Base-by-base conservation (phyloP, 2,113 vertebrate genomes). In the Cyanistes caeruleus region DNA sequence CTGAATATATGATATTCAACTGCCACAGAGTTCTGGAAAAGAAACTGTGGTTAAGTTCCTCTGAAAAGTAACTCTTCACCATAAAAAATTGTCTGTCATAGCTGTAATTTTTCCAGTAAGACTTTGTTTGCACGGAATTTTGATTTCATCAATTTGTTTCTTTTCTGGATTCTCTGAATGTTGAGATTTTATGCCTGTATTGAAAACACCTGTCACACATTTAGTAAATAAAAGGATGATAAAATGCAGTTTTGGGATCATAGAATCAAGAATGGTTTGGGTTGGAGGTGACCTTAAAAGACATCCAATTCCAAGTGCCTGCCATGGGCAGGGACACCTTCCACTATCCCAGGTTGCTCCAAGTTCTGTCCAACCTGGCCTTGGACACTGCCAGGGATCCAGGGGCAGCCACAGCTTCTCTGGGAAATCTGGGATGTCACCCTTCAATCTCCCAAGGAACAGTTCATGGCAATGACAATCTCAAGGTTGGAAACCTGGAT, bases 281-380 rank as follows among this genome's bases (percentile, higher is more conserved):
- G 10, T 37, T 49, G 41, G 35, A 43, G 9, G 8, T 3, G 35
- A 23, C 22, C 12, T 84, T 33, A 49, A 55, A 56, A 10, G 6
- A 27, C 5, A 27, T 37, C 25, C 31, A 27, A 9, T 76, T 55
- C 48, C 48, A 62, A 22, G 8, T 6, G 8, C 35, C 52, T 58
- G 35, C 15, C 23, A 28, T 37, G 33, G 33, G 5, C 15, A 30
- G 44, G 16, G 37, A 52, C 28, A 41, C 7, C 5, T 48, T 31
- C 41, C 30, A 23, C 25, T 23, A 5, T 3, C 17, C 21, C 18
- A 69, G 17, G 2, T 6, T 23, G 5, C 5, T 76, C 25, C 12
- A 31, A 69, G 5, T 0, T 2, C 25, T 5, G 4, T 24, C 31
- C 41, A 76, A 0, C 25, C 17, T 43, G 41, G 12, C 31, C 35